Conservation (phyloP, 1,140 invertebrate species). For the Drosophila nigromelanica region DNA sequence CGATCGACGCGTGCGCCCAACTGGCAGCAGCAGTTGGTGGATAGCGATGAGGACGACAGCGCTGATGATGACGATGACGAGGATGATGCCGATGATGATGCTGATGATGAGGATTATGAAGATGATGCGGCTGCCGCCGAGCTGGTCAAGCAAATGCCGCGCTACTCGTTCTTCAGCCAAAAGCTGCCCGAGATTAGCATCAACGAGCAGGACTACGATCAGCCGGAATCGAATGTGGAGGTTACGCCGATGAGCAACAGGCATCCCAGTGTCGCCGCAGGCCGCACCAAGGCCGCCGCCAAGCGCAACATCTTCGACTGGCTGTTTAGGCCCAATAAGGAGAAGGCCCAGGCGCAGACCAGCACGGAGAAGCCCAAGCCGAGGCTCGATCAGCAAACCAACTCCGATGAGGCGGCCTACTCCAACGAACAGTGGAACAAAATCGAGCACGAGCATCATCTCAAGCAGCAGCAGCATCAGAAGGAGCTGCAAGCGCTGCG, state of each 20-base stretch:
- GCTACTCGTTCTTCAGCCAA: slow-evolving; percentile 63
- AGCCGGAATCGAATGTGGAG: slow-evolving; percentile 39
- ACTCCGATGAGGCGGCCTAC: slow-evolving; percentile 30
- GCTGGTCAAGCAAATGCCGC: slow-evolving; percentile 62
- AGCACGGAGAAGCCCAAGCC: slow-evolving; percentile 48
- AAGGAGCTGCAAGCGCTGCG: slow-evolving; percentile 58
- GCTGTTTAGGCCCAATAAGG: slow-evolving; percentile 55
- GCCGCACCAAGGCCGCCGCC: slow-evolving; percentile 44
- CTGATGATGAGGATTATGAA: slow-evolving; percentile 52
- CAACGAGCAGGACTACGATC: slow-evolving; percentile 46
- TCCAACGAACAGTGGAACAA: slow-evolving; percentile 73
- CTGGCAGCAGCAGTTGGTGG: slow-evolving; percentile 58
- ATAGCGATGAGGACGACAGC: slow-evolving; percentile 38
- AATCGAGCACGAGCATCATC: slow-evolving; percentile 59
- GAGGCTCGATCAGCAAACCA: slow-evolving; percentile 22
- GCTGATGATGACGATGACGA: slow-evolving; percentile 34
- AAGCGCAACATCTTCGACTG: slow-evolving; percentile 67
- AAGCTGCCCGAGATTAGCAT: slow-evolving; percentile 37
- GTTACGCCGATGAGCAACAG: slow-evolving; percentile 18
- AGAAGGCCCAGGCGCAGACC: slow-evolving; percentile 19
- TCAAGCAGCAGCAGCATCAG: slow-evolving; percentile 64
- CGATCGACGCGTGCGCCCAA: slow-evolving; percentile 61
- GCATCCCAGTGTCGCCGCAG: slow-evolving; percentile 56
- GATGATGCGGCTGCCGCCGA: slow-evolving; percentile 41
- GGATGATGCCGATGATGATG: slow-evolving; percentile 30